phyloP scores from a whole-genome alignment of 2,113 vertebrate species.

The Oriolus oriolus region DNA sequence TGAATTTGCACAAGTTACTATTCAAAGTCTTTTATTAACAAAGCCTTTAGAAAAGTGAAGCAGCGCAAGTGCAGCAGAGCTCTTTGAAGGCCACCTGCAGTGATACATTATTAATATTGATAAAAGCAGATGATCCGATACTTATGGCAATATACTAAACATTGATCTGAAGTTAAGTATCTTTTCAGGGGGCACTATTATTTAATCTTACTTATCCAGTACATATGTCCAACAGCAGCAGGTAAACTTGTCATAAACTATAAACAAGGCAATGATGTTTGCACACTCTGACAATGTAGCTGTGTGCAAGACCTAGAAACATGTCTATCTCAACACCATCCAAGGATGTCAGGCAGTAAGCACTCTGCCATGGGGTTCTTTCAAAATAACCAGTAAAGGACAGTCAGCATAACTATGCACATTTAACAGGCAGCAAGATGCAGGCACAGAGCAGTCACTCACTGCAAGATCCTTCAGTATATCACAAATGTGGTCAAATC shows the following conservation, averaged over 20 bases:
- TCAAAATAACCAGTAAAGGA: background rate
- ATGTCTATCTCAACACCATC: background rate
- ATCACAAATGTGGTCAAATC: background rate
- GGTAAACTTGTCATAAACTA: background rate
- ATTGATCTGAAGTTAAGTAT: background rate
- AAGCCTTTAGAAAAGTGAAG: background rate
- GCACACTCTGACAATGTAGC: background rate
- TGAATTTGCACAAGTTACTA: background rate
- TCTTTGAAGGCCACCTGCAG: background rate
- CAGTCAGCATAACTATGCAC: background rate
- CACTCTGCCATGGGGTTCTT: background rate
- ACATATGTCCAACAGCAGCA: background rate
- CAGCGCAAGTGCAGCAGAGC: background rate
- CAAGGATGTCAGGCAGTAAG: background rate
- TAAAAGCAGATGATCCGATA: background rate
- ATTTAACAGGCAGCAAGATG: background rate
- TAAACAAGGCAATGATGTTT: background rate
- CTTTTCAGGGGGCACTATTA: background rate
- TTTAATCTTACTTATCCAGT: background rate
- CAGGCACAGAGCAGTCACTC: background rate
- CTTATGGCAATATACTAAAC: background rate
- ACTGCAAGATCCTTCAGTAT: background rate
- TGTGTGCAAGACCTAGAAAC: background rate
- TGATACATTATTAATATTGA: background rate
- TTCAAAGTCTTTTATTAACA: background rate